Conservation (phyloP, 2,113 vertebrate species). For the Cebidichthys violaceus region DNA sequence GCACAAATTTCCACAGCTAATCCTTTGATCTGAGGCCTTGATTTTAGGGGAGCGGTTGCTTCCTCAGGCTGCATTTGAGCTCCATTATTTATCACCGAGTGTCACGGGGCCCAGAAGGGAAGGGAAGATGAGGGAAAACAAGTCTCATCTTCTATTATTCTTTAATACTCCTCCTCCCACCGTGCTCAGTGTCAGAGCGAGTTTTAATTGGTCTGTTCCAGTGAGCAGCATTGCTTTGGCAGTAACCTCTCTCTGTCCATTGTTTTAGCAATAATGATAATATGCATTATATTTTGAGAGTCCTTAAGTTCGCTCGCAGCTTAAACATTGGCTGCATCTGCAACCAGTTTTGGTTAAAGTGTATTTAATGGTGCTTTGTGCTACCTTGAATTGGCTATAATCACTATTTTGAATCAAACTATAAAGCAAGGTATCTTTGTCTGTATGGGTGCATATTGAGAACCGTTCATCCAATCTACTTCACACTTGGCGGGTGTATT, state of each 20-base stretch:
- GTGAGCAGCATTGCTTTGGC: neutral
- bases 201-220: slow-evolving; percentile 39
- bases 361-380: neutral
- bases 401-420: neutral
- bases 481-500: neutral
- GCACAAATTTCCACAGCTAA: slow-evolving; percentile 54
- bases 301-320: neutral
- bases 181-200: neutral
- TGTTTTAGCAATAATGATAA: slow-evolving; percentile 1
- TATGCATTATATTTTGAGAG: neutral
- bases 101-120: slow-evolving; percentile 25
- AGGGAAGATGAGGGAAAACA: slow-evolving; percentile 31
- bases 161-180: slow-evolving; percentile 37
- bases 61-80: slow-evolving; percentile 53
- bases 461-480: neutral
- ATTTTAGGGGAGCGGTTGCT: slow-evolving; percentile 42
- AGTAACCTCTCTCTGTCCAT: neutral
- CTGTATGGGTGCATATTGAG: neutral
- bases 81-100: slow-evolving; percentile 72
- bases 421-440: neutral
- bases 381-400: neutral
- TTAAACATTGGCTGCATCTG: neutral
- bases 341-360: neutral
- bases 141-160: slow-evolving; percentile 38
- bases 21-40: slow-evolving; percentile 70